These are phyloP conservation scores for Oxystoma pomonae DNA, from an alignment of 2,888 invertebrate species.

Conservation along the genomic window DNA sequence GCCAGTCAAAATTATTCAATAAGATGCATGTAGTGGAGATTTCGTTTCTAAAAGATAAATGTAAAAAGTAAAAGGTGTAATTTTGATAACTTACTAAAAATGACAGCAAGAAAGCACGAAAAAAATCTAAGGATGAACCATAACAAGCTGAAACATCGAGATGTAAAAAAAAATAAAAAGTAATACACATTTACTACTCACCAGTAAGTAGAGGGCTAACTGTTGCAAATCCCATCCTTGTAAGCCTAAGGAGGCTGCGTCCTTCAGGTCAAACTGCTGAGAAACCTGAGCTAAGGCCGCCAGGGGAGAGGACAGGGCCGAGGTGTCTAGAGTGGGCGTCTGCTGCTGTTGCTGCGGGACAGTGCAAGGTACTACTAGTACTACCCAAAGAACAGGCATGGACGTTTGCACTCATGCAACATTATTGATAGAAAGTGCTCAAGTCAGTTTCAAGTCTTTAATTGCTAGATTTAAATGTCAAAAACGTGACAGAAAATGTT, in stretches of 20 bases:
- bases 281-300: conserved; percentile 49
- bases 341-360: conserved; percentile 27
- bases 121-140: neutral
- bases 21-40: no score
- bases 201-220: conserved; percentile 67
- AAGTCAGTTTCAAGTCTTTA: no score
- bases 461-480: no score
- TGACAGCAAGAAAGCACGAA: neutral
- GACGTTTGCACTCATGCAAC: conserved; percentile 18
- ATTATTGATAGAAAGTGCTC: no score
- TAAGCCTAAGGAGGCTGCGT: conserved; percentile 53
- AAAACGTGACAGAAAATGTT: no score
- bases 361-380: conserved; percentile 19
- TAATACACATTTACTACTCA: conserved; percentile 48
- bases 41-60: no score
- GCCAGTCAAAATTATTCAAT: no score
- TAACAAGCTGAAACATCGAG: neutral
- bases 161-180: neutral
- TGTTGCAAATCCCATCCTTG: conserved; percentile 72
- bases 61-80: no score
- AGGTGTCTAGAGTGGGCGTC: conserved; percentile 40
- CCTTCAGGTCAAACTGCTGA: conserved; percentile 47
- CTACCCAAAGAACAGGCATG: conserved; percentile 23
- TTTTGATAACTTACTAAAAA: no score
- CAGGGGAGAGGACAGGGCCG: conserved; percentile 46